A percentile compares a stretch with the other conserved stretches of the same genome.
Conservation (phyloP, 2,888 invertebrate genomes). For the Laothoe populi region DNA sequence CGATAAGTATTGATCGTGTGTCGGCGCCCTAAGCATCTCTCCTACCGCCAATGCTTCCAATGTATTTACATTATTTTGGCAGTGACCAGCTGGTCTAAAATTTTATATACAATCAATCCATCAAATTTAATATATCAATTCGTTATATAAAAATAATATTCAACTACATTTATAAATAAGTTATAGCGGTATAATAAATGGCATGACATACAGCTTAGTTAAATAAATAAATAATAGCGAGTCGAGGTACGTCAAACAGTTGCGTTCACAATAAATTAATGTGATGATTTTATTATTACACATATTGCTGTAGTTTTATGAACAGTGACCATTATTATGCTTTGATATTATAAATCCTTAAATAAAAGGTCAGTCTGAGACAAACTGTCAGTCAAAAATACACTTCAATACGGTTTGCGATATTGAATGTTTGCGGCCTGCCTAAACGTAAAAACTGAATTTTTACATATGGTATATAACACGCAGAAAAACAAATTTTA, state of each 20-base stretch:
- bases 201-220: constrained; percentile 52
- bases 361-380: too few species aligned
- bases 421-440: background rate
- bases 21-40: background rate
- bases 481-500: too few species aligned
- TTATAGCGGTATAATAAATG: constrained; percentile 47
- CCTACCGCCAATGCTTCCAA: constrained; percentile 17
- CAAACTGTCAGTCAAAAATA: background rate
- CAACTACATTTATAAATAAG: constrained; percentile 53
- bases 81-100: constrained; percentile 73
- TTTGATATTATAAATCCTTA: background rate
- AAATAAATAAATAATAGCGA: constrained; percentile 30
- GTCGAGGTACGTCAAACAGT: constrained; percentile 17
- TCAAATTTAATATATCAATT: constrained; percentile 17
- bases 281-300: constrained; percentile 26
- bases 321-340: background rate
- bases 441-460: too few species aligned
- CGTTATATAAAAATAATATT: constrained; percentile 36
- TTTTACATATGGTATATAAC: background rate
- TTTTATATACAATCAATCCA: constrained; percentile 27
- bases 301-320: constrained; percentile 1
- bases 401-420: background rate
- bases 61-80: constrained; percentile 52
- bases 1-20: constrained; percentile 9
- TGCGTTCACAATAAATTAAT: constrained; percentile 34